phyloP scores from a whole-genome alignment of 2,797 vertebrate species.

The Harpagifer antarcticus region DNA sequence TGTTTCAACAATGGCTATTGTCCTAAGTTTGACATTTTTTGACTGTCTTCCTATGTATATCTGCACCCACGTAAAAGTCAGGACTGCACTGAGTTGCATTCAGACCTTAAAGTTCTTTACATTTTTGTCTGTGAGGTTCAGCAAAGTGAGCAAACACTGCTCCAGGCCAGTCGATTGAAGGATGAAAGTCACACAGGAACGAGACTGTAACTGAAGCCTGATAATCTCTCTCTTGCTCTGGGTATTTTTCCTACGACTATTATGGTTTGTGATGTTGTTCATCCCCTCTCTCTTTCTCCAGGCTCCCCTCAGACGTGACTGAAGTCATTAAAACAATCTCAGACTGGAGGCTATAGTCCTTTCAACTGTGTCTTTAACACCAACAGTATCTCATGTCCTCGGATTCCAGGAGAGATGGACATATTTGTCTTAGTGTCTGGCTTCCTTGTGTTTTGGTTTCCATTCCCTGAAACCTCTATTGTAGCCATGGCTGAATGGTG shows the following conservation, averaged over 20 bases:
- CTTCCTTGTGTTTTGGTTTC: conserved; percentile 46
- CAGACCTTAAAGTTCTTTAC: neutral
- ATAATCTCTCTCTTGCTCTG: conserved; percentile 47
- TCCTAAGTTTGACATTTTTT: neutral
- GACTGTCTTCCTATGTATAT: neutral
- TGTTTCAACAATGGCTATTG: conserved; percentile 3
- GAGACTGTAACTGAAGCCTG: conserved; percentile 30
- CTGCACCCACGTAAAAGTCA: neutral
- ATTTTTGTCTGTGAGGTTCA: conserved; percentile 6
- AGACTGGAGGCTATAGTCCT: conserved; percentile 32
- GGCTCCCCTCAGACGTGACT: conserved; percentile 13
- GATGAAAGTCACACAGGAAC: conserved; percentile 8
- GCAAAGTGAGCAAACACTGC: conserved; percentile 8
- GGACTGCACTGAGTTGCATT: neutral
- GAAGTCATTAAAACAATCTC: conserved; percentile 35
- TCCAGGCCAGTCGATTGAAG: conserved; percentile 12
- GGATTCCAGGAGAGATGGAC: conserved; percentile 6
- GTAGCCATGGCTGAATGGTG: conserved; percentile 3
- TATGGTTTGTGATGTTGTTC: conserved; percentile 23
- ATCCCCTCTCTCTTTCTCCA: conserved; percentile 14
- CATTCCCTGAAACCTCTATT: neutral
- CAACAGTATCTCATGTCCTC: conserved; percentile 31
- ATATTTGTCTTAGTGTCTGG: conserved; percentile 23
- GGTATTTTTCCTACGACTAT: conserved; percentile 6
- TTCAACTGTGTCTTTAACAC: conserved; percentile 23